phyloP scores from a whole-genome alignment of 2,888 invertebrate genomes.

The Deroplatys truncata region DNA sequence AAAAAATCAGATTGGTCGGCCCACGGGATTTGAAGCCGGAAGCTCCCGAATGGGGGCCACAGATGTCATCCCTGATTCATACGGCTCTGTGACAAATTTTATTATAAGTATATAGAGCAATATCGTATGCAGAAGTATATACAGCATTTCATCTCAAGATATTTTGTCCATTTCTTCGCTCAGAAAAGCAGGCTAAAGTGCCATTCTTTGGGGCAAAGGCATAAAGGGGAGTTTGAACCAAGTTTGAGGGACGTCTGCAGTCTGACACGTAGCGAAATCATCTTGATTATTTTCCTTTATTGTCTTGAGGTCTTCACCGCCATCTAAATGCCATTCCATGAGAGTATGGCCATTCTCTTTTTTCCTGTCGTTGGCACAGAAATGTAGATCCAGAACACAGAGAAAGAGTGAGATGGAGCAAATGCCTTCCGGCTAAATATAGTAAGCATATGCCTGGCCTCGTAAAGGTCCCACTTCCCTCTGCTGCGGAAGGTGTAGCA shows the following conservation, averaged over 20 bases:
- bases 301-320: background rate
- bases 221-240: background rate
- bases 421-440: background rate
- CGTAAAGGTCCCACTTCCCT: background rate
- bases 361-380: background rate
- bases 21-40: no score
- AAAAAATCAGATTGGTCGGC: no score
- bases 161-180: background rate
- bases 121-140: no score
- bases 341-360: background rate
- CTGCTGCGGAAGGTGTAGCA: background rate
- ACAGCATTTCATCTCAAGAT: no score
- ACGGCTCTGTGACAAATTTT: no score
- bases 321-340: background rate
- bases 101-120: no score
- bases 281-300: background rate
- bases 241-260: background rate
- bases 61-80: no score
- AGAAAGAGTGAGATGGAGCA: background rate
- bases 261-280: background rate
- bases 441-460: background rate
- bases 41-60: no score
- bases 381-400: background rate
- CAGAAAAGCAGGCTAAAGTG: background rate
- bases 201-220: background rate